phyloP scores from a whole-genome alignment of 2,113 vertebrate genomes.

The Gallinago jamesoni region DNA sequence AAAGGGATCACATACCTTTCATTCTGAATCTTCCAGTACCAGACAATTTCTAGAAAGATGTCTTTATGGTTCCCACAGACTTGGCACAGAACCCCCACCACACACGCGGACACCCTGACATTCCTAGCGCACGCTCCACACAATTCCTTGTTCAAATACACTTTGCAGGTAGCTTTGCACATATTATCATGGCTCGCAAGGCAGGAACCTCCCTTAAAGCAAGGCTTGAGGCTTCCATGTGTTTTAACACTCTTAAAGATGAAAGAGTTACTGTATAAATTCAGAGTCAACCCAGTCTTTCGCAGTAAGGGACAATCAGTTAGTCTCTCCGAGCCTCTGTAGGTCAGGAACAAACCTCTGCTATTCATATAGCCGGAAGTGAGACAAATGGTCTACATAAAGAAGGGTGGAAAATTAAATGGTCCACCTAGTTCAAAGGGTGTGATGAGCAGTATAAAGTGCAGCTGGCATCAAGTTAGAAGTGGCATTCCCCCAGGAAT shows the following conservation, averaged over 20 bases:
- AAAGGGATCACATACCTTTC: background rate
- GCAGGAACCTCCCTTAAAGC: background rate
- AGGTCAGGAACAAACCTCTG: background rate
- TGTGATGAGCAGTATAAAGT: background rate
- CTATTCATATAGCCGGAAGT: background rate
- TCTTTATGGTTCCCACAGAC: background rate
- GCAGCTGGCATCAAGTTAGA: background rate
- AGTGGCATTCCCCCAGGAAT: background rate
- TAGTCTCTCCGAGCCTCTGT: background rate
- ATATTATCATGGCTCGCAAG: rapidly evolving
- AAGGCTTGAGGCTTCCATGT: background rate
- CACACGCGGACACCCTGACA: too few species aligned
- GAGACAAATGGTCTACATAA: background rate
- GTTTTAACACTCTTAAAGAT: background rate
- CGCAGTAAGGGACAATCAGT: background rate
- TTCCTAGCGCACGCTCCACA: background rate
- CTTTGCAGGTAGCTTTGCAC: background rate
- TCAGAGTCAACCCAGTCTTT: background rate
- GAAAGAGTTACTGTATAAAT: background rate
- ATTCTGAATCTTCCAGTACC: background rate
- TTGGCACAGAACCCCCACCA: rapidly evolving
- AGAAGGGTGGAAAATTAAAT: background rate
- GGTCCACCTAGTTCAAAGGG: rapidly evolving
- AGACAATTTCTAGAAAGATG: background rate
- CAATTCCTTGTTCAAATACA: too few species aligned